phyloP scores from a whole-genome alignment of 2,113 vertebrate species.

The Delphinus delphis region DNA sequence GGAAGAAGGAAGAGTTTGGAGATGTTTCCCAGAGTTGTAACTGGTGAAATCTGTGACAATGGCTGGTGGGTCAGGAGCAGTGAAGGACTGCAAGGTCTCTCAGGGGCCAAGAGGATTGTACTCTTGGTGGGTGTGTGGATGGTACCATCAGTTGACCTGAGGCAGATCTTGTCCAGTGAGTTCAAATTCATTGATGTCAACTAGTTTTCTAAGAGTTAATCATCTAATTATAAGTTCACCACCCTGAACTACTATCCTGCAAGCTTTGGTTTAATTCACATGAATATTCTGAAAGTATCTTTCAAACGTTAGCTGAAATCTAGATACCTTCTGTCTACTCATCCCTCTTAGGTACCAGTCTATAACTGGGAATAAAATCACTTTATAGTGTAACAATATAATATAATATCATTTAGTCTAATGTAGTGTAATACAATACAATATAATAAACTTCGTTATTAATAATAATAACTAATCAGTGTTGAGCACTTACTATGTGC shows the following conservation, averaged over 20 bases:
- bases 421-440: background rate
- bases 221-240: background rate
- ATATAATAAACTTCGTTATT: background rate
- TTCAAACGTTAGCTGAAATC: background rate
- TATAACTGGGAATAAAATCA: background rate
- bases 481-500: background rate
- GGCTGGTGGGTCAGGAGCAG: background rate
- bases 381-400: background rate
- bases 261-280: background rate
- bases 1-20: background rate
- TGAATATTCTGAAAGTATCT: background rate
- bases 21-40: background rate
- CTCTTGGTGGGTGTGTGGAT: background rate
- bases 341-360: background rate
- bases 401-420: background rate
- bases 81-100: background rate
- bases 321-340: background rate
- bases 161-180: background rate
- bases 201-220: background rate
- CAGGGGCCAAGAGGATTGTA: background rate
- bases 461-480: background rate
- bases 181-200: background rate
- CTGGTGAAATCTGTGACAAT: background rate
- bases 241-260: background rate
- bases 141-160: background rate